These are phyloP conservation scores for Haemorhous mexicanus DNA, from an alignment of 2,113 vertebrate genomes.

Conservation along the genomic window DNA sequence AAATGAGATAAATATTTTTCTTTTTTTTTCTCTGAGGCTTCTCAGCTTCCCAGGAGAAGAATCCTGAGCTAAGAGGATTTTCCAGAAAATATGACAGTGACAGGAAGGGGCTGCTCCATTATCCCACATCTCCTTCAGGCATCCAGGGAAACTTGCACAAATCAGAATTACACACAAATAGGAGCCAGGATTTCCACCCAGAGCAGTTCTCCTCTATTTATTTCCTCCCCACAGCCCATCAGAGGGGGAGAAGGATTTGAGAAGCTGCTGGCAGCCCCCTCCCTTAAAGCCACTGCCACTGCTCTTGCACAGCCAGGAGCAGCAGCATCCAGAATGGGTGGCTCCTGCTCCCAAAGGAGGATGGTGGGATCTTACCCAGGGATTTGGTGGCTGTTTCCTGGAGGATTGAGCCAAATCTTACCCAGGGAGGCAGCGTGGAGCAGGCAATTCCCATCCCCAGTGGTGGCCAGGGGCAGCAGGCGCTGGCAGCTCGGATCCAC, in stretches of 20 bases:
- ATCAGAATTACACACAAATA: neutral
- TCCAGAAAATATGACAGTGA: no score
- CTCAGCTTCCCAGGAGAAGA: no score
- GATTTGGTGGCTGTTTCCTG: neutral
- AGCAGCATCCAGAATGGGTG: neutral
- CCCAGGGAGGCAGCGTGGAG: constrained; percentile 94
- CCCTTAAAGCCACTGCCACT: rapidly evolving
- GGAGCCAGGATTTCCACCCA: neutral
- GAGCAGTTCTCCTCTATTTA: neutral
- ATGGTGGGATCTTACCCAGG: rapidly evolving
- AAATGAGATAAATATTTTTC: no score
- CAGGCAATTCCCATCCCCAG: constrained; percentile 94
- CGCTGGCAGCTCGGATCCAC: constrained; percentile 89
- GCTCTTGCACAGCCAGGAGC: rapidly evolving
- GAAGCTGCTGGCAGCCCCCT: neutral
- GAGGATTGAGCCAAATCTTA: constrained; percentile 29
- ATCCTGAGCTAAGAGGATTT: no score
- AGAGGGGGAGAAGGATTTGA: neutral
- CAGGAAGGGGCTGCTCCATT: neutral
- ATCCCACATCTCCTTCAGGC: neutral
- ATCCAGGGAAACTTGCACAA: neutral
- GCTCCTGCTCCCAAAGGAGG: neutral
- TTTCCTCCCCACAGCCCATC: neutral
- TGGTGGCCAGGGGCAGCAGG: constrained; percentile 91
- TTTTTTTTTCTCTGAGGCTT: no score